Conservation (phyloP, 2,797 vertebrate genomes). For the Alcedo quadribrachys region DNA sequence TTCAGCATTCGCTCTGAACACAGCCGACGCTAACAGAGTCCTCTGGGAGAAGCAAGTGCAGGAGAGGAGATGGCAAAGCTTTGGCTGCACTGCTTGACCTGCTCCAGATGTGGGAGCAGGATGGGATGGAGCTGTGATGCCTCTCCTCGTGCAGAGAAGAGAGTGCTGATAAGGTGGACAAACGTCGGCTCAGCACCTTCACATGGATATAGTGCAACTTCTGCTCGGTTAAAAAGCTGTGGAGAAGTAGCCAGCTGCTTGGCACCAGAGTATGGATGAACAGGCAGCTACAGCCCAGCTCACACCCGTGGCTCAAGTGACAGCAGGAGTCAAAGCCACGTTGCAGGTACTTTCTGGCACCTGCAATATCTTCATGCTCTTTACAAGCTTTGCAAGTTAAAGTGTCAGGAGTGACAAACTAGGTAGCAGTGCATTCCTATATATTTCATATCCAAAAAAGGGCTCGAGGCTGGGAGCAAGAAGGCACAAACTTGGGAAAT, state of each 20-base stretch:
- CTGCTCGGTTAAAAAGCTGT: neutral
- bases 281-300: conserved; percentile 1
- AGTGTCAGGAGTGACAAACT: conserved; percentile 57
- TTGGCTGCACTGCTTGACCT: neutral
- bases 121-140: neutral
- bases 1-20: neutral
- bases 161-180: neutral
- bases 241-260: neutral
- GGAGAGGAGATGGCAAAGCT: neutral
- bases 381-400: conserved; percentile 39
- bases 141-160: neutral
- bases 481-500: conserved; percentile 63
- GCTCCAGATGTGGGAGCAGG: neutral
- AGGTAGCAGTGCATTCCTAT: conserved; percentile 61
- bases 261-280: neutral
- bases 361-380: conserved; percentile 5
- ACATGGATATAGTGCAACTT: conserved; percentile 38
- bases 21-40: neutral
- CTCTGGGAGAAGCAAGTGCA: neutral
- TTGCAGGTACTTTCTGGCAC: neutral
- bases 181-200: neutral
- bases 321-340: neutral
- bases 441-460: conserved; percentile 54
- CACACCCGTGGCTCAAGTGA: neutral
- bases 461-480: conserved; percentile 44